Base-by-base conservation (phyloP, 1,140 invertebrate species). In the Drosophila littoralis region DNA sequence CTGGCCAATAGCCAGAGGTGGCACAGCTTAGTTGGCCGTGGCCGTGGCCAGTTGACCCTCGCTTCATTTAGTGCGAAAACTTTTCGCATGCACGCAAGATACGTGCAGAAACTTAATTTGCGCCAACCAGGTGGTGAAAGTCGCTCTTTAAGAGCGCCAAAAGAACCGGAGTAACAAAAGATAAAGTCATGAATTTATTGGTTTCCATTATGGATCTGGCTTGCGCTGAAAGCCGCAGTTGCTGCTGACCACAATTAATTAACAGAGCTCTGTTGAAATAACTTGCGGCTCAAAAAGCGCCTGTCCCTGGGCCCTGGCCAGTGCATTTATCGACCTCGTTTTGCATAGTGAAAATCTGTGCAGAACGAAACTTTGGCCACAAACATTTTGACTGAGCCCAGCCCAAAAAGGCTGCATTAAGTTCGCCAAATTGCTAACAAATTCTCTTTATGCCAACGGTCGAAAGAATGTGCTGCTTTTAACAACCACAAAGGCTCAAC, bases 81-180 rank as follows among this genome's bases (percentile, higher is more conserved):
- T 61, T 78, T 82, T 79, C 50, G 75, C 82, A 67, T 68, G 73
- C 83, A 86, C 74, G 65, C 54, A 46, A 57, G 66, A 77, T 73
- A 86, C 83, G 83, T 86, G 83, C 81, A 66, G 43, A 83, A 88
- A 86, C 83, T 86, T 86, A 88, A 86, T 86, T 86, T 79, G 32
- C 36, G 55, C 40, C 46, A 65, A 50, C 55, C 81, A 65, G 61
- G 43, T 48, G 61, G 38, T 48, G 48, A 6, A 6, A 15, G 32
- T 13, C 28, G 45, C 68, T 43, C 75, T 79, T 86, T 70, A 81
- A 85, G 17, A 67, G 42, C 1, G 7, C 22, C 28, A 1, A 33
- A 7, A 33, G 22, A 52, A 10, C 7, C 7, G n/a, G 2, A 15
- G 8, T 17, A 36, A 13, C 9, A 32, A 12, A 38, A 22, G 43